Evolutionary conservation across 2,888 invertebrate species (phyloP).

Genomic region (Ichneumoninae sp.): DNA sequence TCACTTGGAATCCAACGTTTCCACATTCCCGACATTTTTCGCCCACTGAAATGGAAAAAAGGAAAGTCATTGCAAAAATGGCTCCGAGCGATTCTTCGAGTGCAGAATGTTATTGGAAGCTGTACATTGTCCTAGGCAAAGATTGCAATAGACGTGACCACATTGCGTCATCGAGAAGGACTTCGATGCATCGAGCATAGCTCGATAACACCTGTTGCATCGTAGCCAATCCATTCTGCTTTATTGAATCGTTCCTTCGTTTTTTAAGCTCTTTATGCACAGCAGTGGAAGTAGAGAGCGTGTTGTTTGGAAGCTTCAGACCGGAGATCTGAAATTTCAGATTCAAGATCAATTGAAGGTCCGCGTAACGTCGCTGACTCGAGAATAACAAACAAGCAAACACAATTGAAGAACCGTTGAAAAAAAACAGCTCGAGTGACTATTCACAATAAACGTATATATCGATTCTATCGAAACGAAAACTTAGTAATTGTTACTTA

Average conservation of each 20-base stretch:
- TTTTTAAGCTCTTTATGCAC: not conserved
- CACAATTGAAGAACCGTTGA: not conserved
- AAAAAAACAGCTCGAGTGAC: not conserved
- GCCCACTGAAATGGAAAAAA: slow-evolving; percentile 1
- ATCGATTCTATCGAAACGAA: not conserved
- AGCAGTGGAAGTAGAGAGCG: not conserved
- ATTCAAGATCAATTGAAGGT: not conserved
- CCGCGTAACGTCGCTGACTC: not conserved
- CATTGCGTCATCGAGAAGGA: slow-evolving; percentile 51
- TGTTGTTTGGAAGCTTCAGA: not conserved
- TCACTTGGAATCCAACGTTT: not conserved
- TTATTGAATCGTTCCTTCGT: not conserved
- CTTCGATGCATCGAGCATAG: slow-evolving; percentile 1
- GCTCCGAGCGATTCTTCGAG: not conserved
- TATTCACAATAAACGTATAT: not conserved
- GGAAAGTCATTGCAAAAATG: not conserved
- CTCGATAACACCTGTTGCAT: slow-evolving; percentile 53
- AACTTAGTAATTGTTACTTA: not conserved
- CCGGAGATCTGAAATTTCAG: not conserved
- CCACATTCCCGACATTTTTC: slow-evolving; percentile 46
- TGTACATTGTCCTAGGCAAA: slow-evolving; percentile 12
- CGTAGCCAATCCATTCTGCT: slow-evolving; percentile 56
- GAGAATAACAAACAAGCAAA: not conserved
- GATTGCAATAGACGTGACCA: slow-evolving; percentile 53
- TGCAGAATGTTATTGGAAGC: not conserved